A percentile compares a stretch with the other conserved stretches of the same genome.
phyloP scores from a whole-genome alignment of 2,888 invertebrate genomes.

The Callyntrura guangdongensis region DNA sequence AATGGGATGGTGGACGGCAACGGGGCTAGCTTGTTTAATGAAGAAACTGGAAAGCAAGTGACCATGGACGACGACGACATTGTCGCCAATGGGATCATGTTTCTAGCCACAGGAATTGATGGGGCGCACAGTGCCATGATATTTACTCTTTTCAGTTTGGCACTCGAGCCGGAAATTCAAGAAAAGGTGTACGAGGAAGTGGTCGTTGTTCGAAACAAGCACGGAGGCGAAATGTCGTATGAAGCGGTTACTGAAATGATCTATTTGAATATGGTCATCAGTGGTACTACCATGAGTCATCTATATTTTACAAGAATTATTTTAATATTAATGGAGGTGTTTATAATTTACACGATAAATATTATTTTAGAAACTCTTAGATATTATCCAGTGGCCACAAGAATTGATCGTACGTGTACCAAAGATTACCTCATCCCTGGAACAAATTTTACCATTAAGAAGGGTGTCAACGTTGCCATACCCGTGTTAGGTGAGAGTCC shows the following conservation, averaged over 20 bases:
- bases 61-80: slow-evolving; percentile 87
- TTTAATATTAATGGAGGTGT: too few species aligned
- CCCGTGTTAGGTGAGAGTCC: slow-evolving; percentile 87
- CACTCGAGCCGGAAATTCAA: slow-evolving; percentile 87
- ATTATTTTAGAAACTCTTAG: slow-evolving; percentile 87
- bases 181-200: slow-evolving; percentile 87
- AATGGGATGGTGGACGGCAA: too few species aligned
- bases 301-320: too few species aligned
- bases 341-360: too few species aligned
- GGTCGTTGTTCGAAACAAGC: slow-evolving; percentile 86
- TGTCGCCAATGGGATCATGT: slow-evolving; percentile 88
- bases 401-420: slow-evolving; percentile 86
- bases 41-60: too few species aligned
- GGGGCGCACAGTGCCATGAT: slow-evolving; percentile 89
- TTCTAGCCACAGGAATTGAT: slow-evolving; percentile 90
- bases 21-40: too few species aligned
- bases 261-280: slow-evolving; percentile 86
- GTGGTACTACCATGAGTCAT: too few species aligned
- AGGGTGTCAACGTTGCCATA: slow-evolving; percentile 88
- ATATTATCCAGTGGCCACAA: slow-evolving; percentile 87
- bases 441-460: slow-evolving; percentile 87
- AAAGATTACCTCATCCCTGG: slow-evolving; percentile 87
- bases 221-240: slow-evolving; percentile 87
- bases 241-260: slow-evolving; percentile 88
- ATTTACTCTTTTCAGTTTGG: slow-evolving; percentile 88